These are phyloP conservation scores for Physocephala rufipes DNA, from an alignment of 2,888 invertebrate genomes.

Conservation along the genomic window DNA sequence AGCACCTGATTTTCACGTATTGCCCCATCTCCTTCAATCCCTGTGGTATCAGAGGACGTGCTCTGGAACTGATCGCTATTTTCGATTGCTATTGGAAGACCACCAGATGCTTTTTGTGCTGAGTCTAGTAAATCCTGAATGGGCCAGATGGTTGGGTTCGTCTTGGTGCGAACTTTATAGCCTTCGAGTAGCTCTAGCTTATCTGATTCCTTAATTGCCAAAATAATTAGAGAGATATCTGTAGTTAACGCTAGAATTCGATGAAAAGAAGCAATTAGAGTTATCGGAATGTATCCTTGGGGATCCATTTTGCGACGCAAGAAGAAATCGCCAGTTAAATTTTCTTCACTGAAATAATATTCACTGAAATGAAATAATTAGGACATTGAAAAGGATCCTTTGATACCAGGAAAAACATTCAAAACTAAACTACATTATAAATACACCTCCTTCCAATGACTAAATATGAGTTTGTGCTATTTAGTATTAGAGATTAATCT, in stretches of 20 bases:
- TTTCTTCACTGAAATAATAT: conserved; percentile 98
- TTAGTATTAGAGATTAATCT: no score
- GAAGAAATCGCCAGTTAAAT: conserved; percentile 94
- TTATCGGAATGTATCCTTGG: conserved; percentile 92
- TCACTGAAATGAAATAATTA: conserved; percentile 73
- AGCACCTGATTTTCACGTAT: neutral
- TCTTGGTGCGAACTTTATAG: conserved; percentile 83
- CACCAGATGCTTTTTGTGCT: conserved; percentile 41
- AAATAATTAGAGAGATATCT: conserved; percentile 83
- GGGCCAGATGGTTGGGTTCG: conserved; percentile 90
- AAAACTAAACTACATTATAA: no score
- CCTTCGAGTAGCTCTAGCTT: conserved; percentile 82
- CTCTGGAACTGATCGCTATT: conserved; percentile 29
- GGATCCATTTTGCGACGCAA: conserved; percentile 95
- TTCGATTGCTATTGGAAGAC: conserved; percentile 18
- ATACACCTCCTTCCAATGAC: no score
- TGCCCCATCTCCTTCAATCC: neutral
- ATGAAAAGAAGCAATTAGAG: conserved; percentile 95
- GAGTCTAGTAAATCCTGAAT: conserved; percentile 71
- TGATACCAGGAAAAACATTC: neutral
- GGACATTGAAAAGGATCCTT: conserved; percentile 21
- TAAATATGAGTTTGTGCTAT: no score
- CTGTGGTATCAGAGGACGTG: neutral
- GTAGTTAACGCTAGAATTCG: conserved; percentile 88
- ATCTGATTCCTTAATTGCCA: conserved; percentile 86